phyloP scores from a whole-genome alignment of 2,888 invertebrate species.

The Phengaris arion region DNA sequence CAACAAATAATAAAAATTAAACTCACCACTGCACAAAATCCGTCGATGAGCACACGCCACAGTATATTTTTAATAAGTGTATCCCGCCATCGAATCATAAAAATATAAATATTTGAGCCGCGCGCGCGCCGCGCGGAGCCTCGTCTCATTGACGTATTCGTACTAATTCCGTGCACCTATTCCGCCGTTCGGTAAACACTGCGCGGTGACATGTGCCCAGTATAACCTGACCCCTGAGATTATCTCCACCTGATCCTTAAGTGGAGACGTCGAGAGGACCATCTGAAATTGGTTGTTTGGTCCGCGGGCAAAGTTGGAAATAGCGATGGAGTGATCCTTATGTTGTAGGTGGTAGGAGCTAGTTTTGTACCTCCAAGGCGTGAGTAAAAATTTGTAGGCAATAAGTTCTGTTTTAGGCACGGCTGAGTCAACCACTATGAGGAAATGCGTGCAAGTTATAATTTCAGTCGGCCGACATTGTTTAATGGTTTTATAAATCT shows the following conservation, averaged over 20 bases:
- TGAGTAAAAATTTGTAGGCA: conserved; percentile 53
- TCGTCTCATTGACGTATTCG: conserved; percentile 76
- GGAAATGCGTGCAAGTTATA: conserved; percentile 77
- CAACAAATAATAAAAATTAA: background rate
- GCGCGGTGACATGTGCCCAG: conserved; percentile 59
- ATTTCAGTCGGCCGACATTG: conserved; percentile 73
- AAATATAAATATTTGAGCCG: conserved; percentile 70
- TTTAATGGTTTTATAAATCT: conserved; percentile 71
- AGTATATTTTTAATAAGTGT: conserved; percentile 71
- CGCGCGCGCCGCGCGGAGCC: conserved; percentile 59
- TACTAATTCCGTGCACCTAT: conserved; percentile 79
- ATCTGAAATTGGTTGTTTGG: conserved; percentile 49
- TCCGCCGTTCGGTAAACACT: conserved; percentile 78
- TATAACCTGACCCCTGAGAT: conserved; percentile 47
- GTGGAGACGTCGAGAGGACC: conserved; percentile 51
- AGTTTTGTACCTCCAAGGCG: conserved; percentile 38
- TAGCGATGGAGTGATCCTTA: conserved; percentile 37
- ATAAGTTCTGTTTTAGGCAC: conserved; percentile 77
- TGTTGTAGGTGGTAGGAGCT: conserved; percentile 38
- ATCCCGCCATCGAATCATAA: conserved; percentile 68
- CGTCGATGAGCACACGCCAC: conserved; percentile 46
- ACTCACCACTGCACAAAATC: conserved; percentile 18
- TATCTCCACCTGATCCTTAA: conserved; percentile 44
- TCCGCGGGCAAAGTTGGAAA: conserved; percentile 48
- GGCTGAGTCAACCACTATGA: conserved; percentile 72